phyloP scores from a whole-genome alignment of 2,113 vertebrate species.

The Ophthalmotilapia sp. region DNA sequence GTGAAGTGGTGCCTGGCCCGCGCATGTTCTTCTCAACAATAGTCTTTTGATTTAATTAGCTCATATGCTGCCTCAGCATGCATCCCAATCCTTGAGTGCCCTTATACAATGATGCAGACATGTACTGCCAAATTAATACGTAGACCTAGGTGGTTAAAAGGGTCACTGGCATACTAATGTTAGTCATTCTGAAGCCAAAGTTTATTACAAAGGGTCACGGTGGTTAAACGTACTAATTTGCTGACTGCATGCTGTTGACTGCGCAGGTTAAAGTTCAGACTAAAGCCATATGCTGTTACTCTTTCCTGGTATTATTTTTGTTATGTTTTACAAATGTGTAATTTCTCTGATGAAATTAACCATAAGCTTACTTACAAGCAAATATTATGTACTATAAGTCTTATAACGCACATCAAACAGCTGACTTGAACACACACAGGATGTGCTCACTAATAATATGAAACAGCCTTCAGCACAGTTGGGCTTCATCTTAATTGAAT shows the following conservation, averaged over 20 bases:
- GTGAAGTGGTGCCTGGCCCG: neutral
- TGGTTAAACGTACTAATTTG: conserved; percentile 27
- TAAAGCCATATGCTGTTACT: neutral
- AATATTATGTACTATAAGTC: neutral
- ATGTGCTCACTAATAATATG: neutral
- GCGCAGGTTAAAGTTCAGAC: neutral
- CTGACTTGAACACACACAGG: neutral
- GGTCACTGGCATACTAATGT: conserved; percentile 6
- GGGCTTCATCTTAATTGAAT: neutral
- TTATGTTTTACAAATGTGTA: neutral
- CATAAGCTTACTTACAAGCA: neutral
- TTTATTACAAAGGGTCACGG: conserved; percentile 15
- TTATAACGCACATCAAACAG: neutral
- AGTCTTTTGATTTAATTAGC: conserved; percentile 26
- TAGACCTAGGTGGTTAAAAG: neutral
- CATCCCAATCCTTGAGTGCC: neutral
- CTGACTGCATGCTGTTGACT: conserved; percentile 8
- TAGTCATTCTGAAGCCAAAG: neutral
- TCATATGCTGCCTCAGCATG: conserved; percentile 28
- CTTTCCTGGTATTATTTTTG: neutral
- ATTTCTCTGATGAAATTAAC: neutral
- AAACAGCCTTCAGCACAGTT: neutral
- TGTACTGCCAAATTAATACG: conserved; percentile 15
- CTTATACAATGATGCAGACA: neutral
- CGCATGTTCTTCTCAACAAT: neutral